These are phyloP conservation scores for Nematolebias whitei DNA, from an alignment of 2,113 vertebrate genomes.

Conservation along the genomic window DNA sequence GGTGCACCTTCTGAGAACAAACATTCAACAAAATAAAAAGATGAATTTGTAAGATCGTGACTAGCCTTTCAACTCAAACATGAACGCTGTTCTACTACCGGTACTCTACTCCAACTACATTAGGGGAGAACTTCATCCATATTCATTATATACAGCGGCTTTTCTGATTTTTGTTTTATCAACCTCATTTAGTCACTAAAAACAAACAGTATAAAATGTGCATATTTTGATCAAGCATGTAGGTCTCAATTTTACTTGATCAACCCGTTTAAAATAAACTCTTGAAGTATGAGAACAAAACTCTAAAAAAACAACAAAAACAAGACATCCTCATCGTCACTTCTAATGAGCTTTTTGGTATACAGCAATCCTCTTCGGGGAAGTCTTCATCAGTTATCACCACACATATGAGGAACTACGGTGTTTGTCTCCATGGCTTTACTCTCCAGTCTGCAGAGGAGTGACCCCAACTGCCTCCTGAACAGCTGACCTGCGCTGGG, in stretches of 20 bases:
- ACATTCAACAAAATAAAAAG: constrained; percentile 33
- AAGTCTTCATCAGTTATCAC: constrained; percentile 36
- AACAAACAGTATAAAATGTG: constrained; percentile 38
- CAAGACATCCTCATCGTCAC: constrained; percentile 11
- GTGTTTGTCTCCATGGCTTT: constrained; percentile 36
- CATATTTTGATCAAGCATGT: constrained; percentile 22
- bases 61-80: constrained; percentile 25
- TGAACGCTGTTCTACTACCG: constrained; percentile 15
- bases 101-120: constrained; percentile 7
- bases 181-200: constrained; percentile 8
- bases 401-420: not conserved
- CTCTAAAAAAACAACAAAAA: constrained; percentile 27
- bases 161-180: constrained; percentile 16
- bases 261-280: constrained; percentile 15
- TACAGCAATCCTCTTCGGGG: constrained; percentile 40
- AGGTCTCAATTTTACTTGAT: constrained; percentile 9
- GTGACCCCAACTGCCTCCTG: constrained; percentile 51
- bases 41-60: constrained; percentile 33
- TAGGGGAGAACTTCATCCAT: constrained; percentile 67
- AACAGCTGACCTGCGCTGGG: constrained; percentile 49
- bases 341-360: constrained; percentile 17
- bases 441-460: constrained; percentile 47
- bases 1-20: constrained; percentile 51
- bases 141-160: constrained; percentile 13
- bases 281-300: constrained; percentile 34